These are phyloP conservation scores for Triplophysa dalaica DNA, from an alignment of 2,113 vertebrate species.

Conservation along the genomic window DNA sequence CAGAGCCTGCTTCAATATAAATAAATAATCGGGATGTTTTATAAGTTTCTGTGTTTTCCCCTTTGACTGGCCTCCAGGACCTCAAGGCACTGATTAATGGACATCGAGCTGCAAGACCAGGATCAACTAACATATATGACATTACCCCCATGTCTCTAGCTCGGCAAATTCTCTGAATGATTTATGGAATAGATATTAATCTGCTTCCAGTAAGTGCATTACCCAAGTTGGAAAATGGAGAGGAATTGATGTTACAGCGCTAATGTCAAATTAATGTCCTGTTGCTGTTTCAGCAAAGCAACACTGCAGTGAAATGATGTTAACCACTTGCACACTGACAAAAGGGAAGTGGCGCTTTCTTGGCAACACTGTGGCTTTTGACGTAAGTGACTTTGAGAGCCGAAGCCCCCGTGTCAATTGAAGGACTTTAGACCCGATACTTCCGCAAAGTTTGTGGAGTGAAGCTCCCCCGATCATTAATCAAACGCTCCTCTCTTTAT, in stretches of 20 bases:
- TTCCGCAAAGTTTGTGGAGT: conserved; percentile 21
- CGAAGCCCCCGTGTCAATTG: conserved; percentile 36
- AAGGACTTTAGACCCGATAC: conserved; percentile 29
- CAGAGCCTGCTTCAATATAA: conserved; percentile 57
- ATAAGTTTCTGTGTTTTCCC: conserved; percentile 71
- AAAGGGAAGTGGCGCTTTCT: conserved; percentile 41
- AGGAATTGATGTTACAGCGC: conserved; percentile 85
- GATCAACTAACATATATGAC: conserved; percentile 88
- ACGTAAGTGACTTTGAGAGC: conserved; percentile 42
- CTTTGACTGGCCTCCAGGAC: conserved; percentile 73
- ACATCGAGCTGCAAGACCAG: conserved; percentile 73
- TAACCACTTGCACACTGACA: conserved; percentile 72
- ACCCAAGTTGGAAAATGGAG: conserved; percentile 82
- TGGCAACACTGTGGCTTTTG: conserved; percentile 29
- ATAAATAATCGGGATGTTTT: conserved; percentile 60
- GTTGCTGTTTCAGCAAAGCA: conserved; percentile 83
- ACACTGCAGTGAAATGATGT: conserved; percentile 73
- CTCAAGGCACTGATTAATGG: conserved; percentile 85
- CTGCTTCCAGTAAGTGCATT: conserved; percentile 94
- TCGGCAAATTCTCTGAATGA: conserved; percentile 91
- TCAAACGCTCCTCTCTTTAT: conserved; percentile 38
- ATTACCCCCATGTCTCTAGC: conserved; percentile 82
- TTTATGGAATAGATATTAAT: conserved; percentile 98
- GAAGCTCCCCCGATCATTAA: conserved; percentile 4
- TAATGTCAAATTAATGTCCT: conserved; percentile 86